phyloP scores from a whole-genome alignment of 2,888 invertebrate genomes.

The Zaprionus lineosus region DNA sequence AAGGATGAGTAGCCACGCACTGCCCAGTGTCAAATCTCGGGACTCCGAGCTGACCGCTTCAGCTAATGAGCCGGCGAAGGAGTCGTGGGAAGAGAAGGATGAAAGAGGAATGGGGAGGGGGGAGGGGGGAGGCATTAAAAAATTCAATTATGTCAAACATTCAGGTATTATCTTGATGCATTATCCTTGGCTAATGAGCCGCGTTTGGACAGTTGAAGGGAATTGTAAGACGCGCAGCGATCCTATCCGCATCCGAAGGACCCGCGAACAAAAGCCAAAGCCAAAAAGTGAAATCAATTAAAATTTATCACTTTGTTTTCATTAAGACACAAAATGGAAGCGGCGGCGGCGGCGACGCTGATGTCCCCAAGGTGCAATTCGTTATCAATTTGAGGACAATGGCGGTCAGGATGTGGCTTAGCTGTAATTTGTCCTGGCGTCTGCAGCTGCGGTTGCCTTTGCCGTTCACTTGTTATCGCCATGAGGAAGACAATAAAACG shows the following conservation, averaged over 20 bases:
- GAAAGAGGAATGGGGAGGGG: not conserved
- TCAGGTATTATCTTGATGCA: conserved; percentile 64
- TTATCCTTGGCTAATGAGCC: conserved; percentile 67
- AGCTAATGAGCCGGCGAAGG: conserved; percentile 11
- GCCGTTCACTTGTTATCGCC: conserved; percentile 47
- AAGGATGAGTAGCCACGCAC: too few relatives aligned
- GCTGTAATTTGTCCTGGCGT: conserved; percentile 73
- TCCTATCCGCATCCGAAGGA: conserved; percentile 46
- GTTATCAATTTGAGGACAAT: conserved; percentile 73
- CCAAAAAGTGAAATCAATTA: conserved; percentile 70
- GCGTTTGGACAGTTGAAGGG: conserved; percentile 19
- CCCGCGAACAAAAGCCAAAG: conserved; percentile 23
- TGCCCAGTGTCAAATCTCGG: too few relatives aligned
- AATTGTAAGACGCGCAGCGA: conserved; percentile 11
- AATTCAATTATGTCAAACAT: conserved; percentile 71
- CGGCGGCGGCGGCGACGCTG: conserved; percentile 5
- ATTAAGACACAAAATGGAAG: conserved; percentile 52
- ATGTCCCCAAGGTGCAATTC: conserved; percentile 74
- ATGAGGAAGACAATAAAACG: conserved; percentile 68
- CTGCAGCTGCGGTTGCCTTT: conserved; percentile 14
- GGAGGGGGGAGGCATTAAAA: conserved; percentile 43
- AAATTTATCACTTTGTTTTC: conserved; percentile 74
- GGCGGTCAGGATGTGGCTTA: conserved; percentile 74
- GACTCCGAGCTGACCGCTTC: too few relatives aligned
- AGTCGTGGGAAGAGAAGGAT: not conserved